Percentiles rank a stretch among this genome's conserved stretches.
These are phyloP conservation scores for Amorpha juglandis DNA, from an alignment of 2,888 invertebrate species.

Conservation along the genomic window DNA sequence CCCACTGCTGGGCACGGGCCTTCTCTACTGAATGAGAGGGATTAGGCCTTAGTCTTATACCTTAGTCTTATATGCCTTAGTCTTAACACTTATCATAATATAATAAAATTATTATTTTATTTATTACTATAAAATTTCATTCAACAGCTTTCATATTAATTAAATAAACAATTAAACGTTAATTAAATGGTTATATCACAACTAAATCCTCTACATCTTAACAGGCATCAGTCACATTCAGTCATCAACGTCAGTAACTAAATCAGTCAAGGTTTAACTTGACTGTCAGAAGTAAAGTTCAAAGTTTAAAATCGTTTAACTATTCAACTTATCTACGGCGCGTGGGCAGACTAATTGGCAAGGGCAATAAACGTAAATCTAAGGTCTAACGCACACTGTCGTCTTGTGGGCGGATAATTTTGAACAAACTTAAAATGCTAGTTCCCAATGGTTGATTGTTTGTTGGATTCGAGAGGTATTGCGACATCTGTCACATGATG, in stretches of 20 bases:
- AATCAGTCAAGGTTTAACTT: constrained; percentile 5
- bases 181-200: too few species aligned
- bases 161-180: too few species aligned
- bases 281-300: constrained; percentile 10
- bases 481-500: background rate
- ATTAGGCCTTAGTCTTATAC: too few species aligned
- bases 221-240: background rate
- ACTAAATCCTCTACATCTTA: background rate
- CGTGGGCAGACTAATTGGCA: constrained; percentile 22
- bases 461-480: too few species aligned
- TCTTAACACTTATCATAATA: too few species aligned
- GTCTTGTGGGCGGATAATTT: background rate
- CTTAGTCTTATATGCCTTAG: too few species aligned
- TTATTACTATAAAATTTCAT: too few species aligned
- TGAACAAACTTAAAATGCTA: background rate
- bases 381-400: constrained; percentile 14
- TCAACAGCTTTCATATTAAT: too few species aligned
- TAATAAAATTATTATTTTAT: too few species aligned
- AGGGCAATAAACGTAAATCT: constrained; percentile 27
- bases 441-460: background rate
- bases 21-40: too few species aligned
- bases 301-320: constrained; percentile 18
- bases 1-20: too few species aligned
- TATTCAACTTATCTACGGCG: constrained; percentile 24
- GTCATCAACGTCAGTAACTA: background rate